These are phyloP conservation scores for Turnix velox DNA, from an alignment of 2,113 vertebrate species.

Conservation along the genomic window DNA sequence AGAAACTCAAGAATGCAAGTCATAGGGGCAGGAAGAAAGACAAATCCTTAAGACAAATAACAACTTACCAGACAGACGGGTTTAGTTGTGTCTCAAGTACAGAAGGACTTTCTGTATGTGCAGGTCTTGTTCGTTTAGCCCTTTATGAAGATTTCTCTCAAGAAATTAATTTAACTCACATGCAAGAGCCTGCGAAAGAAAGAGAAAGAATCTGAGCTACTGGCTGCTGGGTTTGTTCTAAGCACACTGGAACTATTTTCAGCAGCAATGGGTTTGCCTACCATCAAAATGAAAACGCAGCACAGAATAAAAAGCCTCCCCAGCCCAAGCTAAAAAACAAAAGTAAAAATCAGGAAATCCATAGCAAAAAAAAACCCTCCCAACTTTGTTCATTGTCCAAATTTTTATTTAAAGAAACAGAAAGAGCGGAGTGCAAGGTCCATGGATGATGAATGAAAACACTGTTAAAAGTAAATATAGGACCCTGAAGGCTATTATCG, in stretches of 20 bases:
- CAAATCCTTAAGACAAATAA: constrained; percentile 31
- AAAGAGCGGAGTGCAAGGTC: background rate
- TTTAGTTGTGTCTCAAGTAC: constrained; percentile 27
- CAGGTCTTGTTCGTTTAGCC: constrained; percentile 64
- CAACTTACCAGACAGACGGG: constrained; percentile 75
- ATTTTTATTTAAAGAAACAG: constrained; percentile 63
- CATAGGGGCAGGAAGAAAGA: background rate
- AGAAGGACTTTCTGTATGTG: constrained; percentile 47
- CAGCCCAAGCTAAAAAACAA: background rate
- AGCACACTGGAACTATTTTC: constrained; percentile 85
- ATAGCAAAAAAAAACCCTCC: constrained; percentile 45
- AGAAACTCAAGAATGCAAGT: constrained; percentile 1
- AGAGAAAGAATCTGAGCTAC: constrained; percentile 71
- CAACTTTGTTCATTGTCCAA: constrained; percentile 43
- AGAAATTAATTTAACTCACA: constrained; percentile 70
- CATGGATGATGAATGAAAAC: background rate
- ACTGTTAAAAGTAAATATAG: background rate
- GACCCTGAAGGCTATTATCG: background rate
- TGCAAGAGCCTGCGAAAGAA: constrained; percentile 71
- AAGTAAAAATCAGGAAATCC: constrained; percentile 57
- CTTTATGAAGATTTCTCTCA: constrained; percentile 64
- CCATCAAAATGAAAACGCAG: constrained; percentile 49
- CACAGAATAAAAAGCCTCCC: background rate
- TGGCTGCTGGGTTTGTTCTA: constrained; percentile 71
- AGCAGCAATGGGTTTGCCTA: constrained; percentile 77